phyloP scores from a whole-genome alignment of 2,797 vertebrate genomes.

The Pipistrellus nathusii region DNA sequence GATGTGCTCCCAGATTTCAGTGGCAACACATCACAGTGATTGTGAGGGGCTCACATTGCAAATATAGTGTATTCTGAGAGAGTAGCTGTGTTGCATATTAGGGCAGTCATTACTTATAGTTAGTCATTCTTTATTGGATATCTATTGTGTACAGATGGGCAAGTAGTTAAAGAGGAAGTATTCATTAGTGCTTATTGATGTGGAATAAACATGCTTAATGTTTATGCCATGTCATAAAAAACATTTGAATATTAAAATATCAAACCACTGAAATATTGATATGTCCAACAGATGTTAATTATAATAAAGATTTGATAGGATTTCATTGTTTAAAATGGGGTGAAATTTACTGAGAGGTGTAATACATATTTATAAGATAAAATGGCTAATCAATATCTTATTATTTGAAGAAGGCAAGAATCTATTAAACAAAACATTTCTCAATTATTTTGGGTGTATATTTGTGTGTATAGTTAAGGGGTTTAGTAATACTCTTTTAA shows the following conservation, averaged over 20 bases:
- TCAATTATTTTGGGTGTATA: neutral
- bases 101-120: neutral
- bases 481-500: conserved; percentile 9
- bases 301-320: conserved; percentile 46
- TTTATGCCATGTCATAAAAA: conserved; percentile 16
- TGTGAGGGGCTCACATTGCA: neutral
- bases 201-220: conserved; percentile 9
- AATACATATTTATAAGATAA: neutral
- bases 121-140: neutral
- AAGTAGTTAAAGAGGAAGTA: neutral
- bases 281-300: conserved; percentile 9
- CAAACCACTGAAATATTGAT: neutral
- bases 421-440: conserved; percentile 2
- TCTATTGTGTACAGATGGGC: neutral
- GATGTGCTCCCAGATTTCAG: neutral
- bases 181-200: neutral
- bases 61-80: neutral
- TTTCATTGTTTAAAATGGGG: conserved; percentile 47
- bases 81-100: neutral
- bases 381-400: conserved; percentile 4
- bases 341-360: neutral
- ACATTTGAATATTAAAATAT: conserved; percentile 53
- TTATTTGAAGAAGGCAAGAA: neutral
- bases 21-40: neutral
- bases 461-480: neutral